Evolutionary conservation across 1,140 invertebrate species (phyloP), one percentile per base, ranked within the genome.

Genomic region (Caerostris darwini): DNA sequence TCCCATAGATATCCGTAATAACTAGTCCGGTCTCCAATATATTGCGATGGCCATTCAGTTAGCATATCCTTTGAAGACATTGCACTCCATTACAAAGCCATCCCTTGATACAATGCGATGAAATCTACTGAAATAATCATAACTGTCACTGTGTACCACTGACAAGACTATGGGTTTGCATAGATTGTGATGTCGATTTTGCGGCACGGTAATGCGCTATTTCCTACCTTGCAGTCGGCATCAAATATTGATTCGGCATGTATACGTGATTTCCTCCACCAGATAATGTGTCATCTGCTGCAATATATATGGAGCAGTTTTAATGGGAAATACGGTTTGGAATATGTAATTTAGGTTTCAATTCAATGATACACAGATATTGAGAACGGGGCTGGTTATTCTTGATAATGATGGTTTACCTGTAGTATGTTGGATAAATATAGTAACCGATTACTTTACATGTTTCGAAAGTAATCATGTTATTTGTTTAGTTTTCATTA

Each of bases 71-170:
- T 77, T 19, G 34, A 53, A 50, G 34, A 12, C 34, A 12, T 77
- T 77, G 53, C 10, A 53, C 61, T 77, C 10, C 14, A 34, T 77
- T 50, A 77, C 14, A 12, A 77, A 12, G 8, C 10, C 12, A 77
- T 77, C 71, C 14, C 71, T 12, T 77, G 34, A 77, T 77, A 50
- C 71, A 10, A 34, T 34, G 34, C 7, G 34, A 77, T 50, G 71
- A 50, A 50, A 77, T 34, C 71, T 77, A 12, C 34, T 77, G 71
- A 77, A 77, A 53, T 77, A 53, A 77, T 77, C 71, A 77, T 77
- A 77, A 77, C 34, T 77, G 34, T 77, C 61, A 17, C 34, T 34
- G 34, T 34, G 34, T 34, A 34, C 34, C 34, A 34, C 10, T 12
- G 34, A 77, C 53, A 77, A 50, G 34, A 77, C 71, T 77, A 50